Evolutionary conservation across 2,888 invertebrate species (phyloP), one percentile per base, ranked within the genome.

Genomic region (Harpalus rufipes): DNA sequence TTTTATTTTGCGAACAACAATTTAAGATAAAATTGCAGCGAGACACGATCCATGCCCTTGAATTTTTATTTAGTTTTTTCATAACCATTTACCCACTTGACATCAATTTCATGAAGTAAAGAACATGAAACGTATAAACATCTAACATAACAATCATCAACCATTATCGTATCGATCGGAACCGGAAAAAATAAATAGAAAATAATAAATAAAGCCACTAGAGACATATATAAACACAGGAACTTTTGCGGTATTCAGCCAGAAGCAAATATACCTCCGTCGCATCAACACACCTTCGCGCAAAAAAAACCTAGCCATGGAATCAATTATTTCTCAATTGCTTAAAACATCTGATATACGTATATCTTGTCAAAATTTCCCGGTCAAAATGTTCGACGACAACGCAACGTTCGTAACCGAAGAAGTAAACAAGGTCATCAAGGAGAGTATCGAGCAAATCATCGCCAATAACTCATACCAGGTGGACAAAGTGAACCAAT

Each of bases 361-460:
- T 14, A 7, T 81, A 25, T 6, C 12, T 56, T 87, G 87, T 88
- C 88, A 88, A 87, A 88, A 88, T 88, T 87, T 84, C 25, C 65
- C 59, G 59, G 58, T 68, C 56, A 89, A 87, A 86, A 90, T 90
- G 90, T 90, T 90, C 85, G 91, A 91, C 79, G 91, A 92, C 90
- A 92, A 92, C 86, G 89, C 92, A 87, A 90, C 91, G 61, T 94
- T 94, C 87, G 94, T 94, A 88, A 94, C 95, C 14, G 96, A 96
- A 91, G 96, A 96, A 89, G 94, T 95, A 0, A 95, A 94, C 88
- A 95, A 94, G 89, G 94, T 96, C 81, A 94, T 96, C 12, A 94
- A 95, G 89, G 95, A 96, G 89, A 95, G 94, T 39, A 94, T 96
- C 84, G 96, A 96, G 89, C 91, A 93, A 65, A 93, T 94, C 78